Conservation (phyloP, 2,888 invertebrate genomes). For the Ferrisia virgata region DNA sequence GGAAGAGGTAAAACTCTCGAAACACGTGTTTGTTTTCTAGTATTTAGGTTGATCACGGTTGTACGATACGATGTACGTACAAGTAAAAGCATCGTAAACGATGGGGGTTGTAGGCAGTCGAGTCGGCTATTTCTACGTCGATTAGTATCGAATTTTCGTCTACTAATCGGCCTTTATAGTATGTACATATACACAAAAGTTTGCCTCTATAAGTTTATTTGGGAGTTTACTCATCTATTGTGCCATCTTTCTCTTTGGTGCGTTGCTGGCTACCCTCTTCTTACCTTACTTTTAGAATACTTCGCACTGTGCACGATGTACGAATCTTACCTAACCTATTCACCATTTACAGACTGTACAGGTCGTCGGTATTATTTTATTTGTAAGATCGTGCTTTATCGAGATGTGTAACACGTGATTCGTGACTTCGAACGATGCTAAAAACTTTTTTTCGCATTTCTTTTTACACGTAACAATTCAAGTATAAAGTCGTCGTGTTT, state of each 20-base stretch:
- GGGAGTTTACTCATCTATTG: too few relatives aligned
- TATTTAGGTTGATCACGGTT: too few relatives aligned
- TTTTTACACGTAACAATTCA: not conserved
- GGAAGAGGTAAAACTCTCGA: not conserved
- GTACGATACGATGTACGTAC: not conserved
- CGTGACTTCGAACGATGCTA: not conserved
- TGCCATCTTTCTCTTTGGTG: not conserved
- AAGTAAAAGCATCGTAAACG: not conserved
- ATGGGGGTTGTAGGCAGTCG: not conserved
- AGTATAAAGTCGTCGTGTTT: not conserved
- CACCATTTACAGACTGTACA: too few relatives aligned
- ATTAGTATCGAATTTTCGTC: not conserved
- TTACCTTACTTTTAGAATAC: not conserved
- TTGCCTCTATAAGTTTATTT: too few relatives aligned
- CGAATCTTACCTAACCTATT: too few relatives aligned
- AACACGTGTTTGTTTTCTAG: slow-evolving; percentile 23
- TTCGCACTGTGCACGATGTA: too few relatives aligned
- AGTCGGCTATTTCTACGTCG: not conserved
- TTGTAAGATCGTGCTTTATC: not conserved
- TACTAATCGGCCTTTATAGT: too few relatives aligned
- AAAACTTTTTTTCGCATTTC: not conserved
- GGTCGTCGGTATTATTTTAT: not conserved
- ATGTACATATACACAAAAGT: not conserved
- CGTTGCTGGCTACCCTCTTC: not conserved
- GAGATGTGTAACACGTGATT: not conserved